Conservation (phyloP, 2,888 invertebrate species). For the Trissolcus brochymenae region DNA sequence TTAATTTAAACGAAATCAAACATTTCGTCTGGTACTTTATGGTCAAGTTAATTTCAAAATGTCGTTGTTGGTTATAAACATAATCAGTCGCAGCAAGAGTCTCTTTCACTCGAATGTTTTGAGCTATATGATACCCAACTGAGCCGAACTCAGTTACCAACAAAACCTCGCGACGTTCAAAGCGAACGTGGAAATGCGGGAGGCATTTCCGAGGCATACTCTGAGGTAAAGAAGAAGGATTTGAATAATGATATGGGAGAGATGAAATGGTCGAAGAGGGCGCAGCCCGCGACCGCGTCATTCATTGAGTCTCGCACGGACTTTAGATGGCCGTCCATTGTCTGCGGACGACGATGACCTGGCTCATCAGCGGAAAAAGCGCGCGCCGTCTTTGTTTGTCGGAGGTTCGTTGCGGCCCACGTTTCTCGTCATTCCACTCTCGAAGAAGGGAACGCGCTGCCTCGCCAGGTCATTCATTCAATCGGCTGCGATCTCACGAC, state of each 20-base stretch:
- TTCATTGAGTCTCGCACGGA: slow-evolving; percentile 6
- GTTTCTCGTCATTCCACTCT: slow-evolving; percentile 57
- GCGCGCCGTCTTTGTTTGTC: slow-evolving; percentile 30
- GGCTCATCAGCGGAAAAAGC: slow-evolving; percentile 40
- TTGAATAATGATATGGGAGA: slow-evolving; percentile 27
- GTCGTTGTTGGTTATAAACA: too few species aligned
- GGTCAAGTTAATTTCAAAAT: too few species aligned
- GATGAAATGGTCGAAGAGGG: slow-evolving; percentile 4
- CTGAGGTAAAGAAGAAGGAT: slow-evolving; percentile 21
- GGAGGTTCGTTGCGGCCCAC: slow-evolving; percentile 25
- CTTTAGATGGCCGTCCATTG: background rate
- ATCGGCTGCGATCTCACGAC: slow-evolving; percentile 56
- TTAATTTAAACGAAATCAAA: too few species aligned
- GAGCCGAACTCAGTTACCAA: too few species aligned
- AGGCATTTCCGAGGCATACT: too few species aligned
- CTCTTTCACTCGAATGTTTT: too few species aligned
- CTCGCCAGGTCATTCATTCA: slow-evolving; percentile 66
- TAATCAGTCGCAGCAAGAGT: too few species aligned
- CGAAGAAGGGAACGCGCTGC: slow-evolving; percentile 33
- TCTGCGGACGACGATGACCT: slow-evolving; percentile 9
- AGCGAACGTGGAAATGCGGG: too few species aligned
- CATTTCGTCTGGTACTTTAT: too few species aligned
- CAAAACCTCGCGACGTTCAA: too few species aligned
- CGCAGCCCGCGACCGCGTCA: background rate
- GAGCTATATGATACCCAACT: too few species aligned